Evolutionary conservation across 2,113 vertebrate species (phyloP).

Genomic region (Halcyon senegalensis): DNA sequence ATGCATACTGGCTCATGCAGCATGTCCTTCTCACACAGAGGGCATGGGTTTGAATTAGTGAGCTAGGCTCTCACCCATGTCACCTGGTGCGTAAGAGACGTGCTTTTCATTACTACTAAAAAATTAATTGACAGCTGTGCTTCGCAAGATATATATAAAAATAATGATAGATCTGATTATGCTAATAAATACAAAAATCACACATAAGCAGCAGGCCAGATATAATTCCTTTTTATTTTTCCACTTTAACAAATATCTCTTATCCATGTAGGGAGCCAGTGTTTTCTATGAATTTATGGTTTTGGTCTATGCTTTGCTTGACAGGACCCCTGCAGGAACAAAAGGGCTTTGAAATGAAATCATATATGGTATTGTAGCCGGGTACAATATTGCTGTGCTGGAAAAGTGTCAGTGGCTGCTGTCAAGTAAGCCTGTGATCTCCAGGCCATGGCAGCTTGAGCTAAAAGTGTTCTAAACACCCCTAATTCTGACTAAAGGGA

Average conservation of each 20-base stretch:
- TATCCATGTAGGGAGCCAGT: neutral
- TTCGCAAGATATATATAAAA: neutral
- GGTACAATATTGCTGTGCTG: neutral
- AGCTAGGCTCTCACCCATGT: neutral
- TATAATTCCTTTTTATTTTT: conserved; percentile 32
- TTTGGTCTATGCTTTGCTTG: neutral
- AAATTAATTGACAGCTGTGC: neutral
- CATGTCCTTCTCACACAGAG: neutral
- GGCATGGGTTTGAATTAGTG: neutral
- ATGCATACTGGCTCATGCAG: neutral
- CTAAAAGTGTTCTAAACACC: neutral
- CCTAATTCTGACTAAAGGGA: neutral
- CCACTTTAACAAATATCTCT: neutral
- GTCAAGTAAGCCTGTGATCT: neutral
- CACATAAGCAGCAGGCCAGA: neutral
- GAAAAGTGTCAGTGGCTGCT: neutral
- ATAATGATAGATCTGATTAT: conserved; percentile 13
- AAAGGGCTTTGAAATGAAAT: conserved; percentile 28
- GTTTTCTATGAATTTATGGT: conserved; percentile 17
- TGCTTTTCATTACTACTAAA: neutral
- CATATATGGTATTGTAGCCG: neutral
- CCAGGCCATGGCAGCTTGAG: neutral
- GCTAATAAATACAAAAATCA: conserved; percentile 27
- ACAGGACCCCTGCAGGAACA: neutral
- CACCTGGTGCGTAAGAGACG: neutral